These are phyloP conservation scores for Aratinga solstitialis DNA, from an alignment of 2,797 vertebrate genomes.

Conservation along the genomic window DNA sequence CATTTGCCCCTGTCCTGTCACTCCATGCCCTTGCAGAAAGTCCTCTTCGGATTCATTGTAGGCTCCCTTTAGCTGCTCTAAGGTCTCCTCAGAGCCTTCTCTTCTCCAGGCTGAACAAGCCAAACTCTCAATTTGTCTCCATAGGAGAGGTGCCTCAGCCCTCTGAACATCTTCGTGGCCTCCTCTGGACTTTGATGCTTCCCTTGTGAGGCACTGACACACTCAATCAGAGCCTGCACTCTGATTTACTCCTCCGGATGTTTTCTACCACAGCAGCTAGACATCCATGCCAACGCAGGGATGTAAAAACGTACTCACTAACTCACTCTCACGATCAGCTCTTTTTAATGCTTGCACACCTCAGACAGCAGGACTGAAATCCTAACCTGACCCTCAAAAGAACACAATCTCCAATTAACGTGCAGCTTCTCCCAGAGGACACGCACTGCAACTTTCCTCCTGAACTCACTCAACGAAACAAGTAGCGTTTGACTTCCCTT, in stretches of 20 bases:
- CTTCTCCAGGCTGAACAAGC: background rate
- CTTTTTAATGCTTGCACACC: background rate
- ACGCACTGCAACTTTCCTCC: fast-evolving
- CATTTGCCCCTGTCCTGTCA: background rate
- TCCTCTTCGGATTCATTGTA: background rate
- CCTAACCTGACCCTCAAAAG: too few relatives aligned
- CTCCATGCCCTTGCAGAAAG: background rate
- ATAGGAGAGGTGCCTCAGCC: background rate
- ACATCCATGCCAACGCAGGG: background rate
- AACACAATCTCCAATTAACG: fast-evolving
- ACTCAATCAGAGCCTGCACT: background rate
- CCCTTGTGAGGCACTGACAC: background rate
- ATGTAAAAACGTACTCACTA: fast-evolving
- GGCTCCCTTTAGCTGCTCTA: background rate
- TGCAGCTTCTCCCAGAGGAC: background rate
- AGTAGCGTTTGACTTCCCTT: fast-evolving
- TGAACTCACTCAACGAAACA: fast-evolving
- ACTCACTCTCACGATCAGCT: background rate
- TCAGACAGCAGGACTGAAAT: background rate
- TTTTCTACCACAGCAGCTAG: fast-evolving
- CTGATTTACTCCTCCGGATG: background rate
- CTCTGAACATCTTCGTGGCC: background rate
- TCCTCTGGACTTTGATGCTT: background rate
- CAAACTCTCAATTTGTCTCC: background rate
- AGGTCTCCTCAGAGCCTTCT: background rate